Conservation (phyloP, 1,140 invertebrate genomes). For the Euura lappo region DNA sequence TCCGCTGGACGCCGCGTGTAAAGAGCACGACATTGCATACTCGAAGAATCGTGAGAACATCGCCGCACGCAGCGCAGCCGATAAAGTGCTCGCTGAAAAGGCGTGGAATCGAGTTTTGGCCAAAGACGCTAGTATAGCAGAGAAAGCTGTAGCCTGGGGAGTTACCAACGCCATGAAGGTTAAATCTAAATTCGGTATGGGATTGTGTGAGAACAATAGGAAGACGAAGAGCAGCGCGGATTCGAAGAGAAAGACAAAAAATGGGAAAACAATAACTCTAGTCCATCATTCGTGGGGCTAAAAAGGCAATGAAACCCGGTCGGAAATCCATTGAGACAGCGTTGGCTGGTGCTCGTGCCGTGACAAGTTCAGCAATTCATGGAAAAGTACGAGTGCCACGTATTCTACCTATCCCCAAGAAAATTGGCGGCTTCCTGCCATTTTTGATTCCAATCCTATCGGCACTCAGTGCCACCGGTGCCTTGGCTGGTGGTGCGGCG, state of each 20-base stretch:
- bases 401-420: slow-evolving; percentile 23
- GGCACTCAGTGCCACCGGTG: too few species aligned
- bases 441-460: slow-evolving; percentile 42
- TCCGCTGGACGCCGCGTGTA: too few species aligned
- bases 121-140: too few species aligned
- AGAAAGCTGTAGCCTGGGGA: slow-evolving; percentile 38
- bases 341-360: background rate
- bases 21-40: too few species aligned
- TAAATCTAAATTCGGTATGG: slow-evolving; percentile 38
- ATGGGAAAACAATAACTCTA: slow-evolving; percentile 29
- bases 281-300: slow-evolving; percentile 8
- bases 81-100: too few species aligned
- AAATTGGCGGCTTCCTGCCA: too few species aligned
- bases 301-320: slow-evolving; percentile 12
- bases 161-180: slow-evolving; percentile 45
- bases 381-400: background rate
- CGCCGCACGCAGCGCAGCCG: too few species aligned
- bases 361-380: background rate
- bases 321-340: background rate
- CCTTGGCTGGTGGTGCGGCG: too few species aligned
- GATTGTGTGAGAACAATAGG: slow-evolving; percentile 25
- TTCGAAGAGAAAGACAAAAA: background rate
- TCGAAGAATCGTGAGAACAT: too few species aligned
- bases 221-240: slow-evolving; percentile 8
- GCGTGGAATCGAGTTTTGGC: slow-evolving; percentile 44